phyloP scores from a whole-genome alignment of 64 coral and sea anemone genomes.

The Dendrophyllia cribrosa region DNA sequence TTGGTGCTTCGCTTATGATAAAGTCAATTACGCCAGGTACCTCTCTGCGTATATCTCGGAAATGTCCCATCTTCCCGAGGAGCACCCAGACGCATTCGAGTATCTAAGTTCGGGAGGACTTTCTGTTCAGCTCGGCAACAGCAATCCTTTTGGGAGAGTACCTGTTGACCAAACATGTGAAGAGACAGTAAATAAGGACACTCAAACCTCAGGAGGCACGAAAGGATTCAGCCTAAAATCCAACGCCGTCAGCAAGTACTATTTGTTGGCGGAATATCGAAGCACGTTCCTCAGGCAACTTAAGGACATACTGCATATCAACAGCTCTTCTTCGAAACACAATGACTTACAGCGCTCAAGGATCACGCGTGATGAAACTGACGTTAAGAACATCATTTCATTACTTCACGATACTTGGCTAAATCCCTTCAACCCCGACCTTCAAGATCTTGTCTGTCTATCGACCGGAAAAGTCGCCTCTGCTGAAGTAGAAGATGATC shows the following conservation, averaged over 20 bases:
- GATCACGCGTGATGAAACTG: constrained; percentile 64
- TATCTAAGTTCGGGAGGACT: constrained; percentile 69
- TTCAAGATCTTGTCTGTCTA: constrained; percentile 44
- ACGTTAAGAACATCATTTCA: constrained; percentile 34
- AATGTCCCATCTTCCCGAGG: constrained; percentile 47
- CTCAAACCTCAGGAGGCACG: constrained; percentile 60
- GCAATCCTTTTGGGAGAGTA: constrained; percentile 64
- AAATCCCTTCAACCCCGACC: constrained; percentile 17
- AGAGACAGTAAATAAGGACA: constrained; percentile 79
- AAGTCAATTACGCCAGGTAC: constrained; percentile 80
- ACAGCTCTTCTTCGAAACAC: constrained; percentile 7
- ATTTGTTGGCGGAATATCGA: constrained; percentile 63
- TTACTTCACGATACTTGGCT: constrained; percentile 15
- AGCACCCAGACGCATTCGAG: constrained; percentile 46
- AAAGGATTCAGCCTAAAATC: constrained; percentile 73
- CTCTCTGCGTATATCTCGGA: constrained; percentile 41
- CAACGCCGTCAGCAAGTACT: constrained; percentile 60
- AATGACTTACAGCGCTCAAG: constrained; percentile 59
- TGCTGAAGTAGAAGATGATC: constrained; percentile 7
- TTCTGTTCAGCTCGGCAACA: constrained; percentile 54
- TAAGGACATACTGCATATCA: constrained; percentile 57
- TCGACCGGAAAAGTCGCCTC: constrained; percentile 24
- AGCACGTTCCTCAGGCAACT: constrained; percentile 69
- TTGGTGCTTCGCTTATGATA: constrained; percentile 78
- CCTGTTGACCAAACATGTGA: constrained; percentile 72